Conservation (phyloP, 2,113 vertebrate species). For the Chaetorhynchus papuensis region DNA sequence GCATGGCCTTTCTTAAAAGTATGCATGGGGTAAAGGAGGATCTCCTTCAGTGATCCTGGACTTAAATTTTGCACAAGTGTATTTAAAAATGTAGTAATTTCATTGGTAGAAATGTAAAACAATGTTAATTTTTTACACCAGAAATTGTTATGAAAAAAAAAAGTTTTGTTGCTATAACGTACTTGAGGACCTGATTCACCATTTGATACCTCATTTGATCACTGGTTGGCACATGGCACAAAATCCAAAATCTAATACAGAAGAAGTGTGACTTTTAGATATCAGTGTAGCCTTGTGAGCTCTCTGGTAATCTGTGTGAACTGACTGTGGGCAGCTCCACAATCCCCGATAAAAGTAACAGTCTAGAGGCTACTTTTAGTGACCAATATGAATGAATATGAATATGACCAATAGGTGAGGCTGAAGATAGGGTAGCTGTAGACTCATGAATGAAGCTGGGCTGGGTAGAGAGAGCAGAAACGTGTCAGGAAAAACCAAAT, state of each 20-base stretch:
- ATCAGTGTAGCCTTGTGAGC: neutral
- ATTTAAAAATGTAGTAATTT: neutral
- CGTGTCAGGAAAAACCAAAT: neutral
- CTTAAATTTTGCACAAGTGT: neutral
- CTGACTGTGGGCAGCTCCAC: neutral
- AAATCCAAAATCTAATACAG: neutral
- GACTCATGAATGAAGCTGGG: neutral
- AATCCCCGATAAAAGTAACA: neutral
- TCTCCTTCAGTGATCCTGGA: neutral
- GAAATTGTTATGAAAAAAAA: neutral
- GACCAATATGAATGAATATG: neutral
- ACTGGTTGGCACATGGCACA: neutral
- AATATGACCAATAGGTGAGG: neutral
- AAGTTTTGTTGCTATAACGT: neutral
- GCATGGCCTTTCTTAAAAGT: neutral
- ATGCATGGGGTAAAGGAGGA: neutral
- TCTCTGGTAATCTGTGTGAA: neutral
- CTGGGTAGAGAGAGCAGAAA: neutral
- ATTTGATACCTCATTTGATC: neutral
- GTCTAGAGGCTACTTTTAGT: neutral
- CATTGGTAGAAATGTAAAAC: neutral
- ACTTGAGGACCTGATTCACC: neutral
- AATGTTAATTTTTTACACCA: neutral
- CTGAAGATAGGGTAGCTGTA: neutral
- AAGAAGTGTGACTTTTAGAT: neutral